Base-by-base conservation (phyloP, 2,888 invertebrate genomes). In the Pristionchus fissidentatus region DNA sequence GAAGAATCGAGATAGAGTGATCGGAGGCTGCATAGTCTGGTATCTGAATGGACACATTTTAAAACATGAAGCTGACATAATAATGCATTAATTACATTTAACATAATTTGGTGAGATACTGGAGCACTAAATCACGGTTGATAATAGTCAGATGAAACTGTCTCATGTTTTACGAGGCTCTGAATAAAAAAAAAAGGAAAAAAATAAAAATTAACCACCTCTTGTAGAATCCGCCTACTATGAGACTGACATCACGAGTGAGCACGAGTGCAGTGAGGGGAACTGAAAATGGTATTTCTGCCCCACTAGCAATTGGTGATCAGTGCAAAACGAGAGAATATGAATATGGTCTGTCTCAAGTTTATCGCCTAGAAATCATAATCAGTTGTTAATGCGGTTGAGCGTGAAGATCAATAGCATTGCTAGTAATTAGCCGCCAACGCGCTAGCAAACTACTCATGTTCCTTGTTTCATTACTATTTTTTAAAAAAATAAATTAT, bases 211-310 rank as follows among this genome's bases (percentile, higher is more conserved):
- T 96, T 35, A 1, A 0, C 41, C 8, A 98, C 93, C 98, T 95
- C 88, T 98, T 96, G 87, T 96, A 95, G 93, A 97, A 96, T 26
- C 96, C 97, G 83, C 96, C 96, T 83, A 94, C 94, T 49, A 98
- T 95, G 77, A 98, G 94, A 55, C 95, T 94, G 19, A 95, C 94
- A 94, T 98, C 98, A 89, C 98, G 94, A 22, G 95, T 94, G 19
- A 98, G 94, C 83, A 98, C 96, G 78, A 97, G 94, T 29, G 95
- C 94, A 4, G 97, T 96, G 84, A 94, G 88, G 43, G 92, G 91
- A 26, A 93, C 93, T 94, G 91, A 83, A 92, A 90, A n/a, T n/a
- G n/a, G n/a, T n/a, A n/a, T n/a, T n/a, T n/a, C n/a, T n/a, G n/a
- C n/a, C n/a, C n/a, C n/a, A n/a, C n/a, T n/a, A n/a, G n/a, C n/a